Percentiles rank a stretch among this genome's conserved stretches.
Conservation (phyloP, 2,888 invertebrate genomes). For the Epirrita christyi region DNA sequence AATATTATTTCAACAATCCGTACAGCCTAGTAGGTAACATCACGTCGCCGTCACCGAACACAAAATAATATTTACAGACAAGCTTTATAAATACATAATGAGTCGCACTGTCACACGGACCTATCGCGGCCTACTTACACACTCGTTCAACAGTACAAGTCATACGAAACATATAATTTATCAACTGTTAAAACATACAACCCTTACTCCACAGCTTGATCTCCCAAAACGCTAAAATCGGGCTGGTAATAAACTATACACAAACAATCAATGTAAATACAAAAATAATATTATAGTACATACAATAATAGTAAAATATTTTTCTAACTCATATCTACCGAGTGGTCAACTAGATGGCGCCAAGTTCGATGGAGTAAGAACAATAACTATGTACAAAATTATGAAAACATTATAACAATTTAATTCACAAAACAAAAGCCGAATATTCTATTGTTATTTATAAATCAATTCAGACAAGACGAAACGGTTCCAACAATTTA, state of each 20-base stretch:
- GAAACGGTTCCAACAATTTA: constrained; percentile 33
- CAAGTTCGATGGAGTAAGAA: constrained; percentile 59
- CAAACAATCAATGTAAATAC: constrained; percentile 56
- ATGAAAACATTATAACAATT: constrained; percentile 50
- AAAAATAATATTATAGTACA: constrained; percentile 60
- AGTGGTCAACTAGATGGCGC: constrained; percentile 32
- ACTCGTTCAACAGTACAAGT: constrained; percentile 47
- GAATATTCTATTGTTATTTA: constrained; percentile 27
- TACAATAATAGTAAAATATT: constrained; percentile 58
- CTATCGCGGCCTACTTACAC: constrained; percentile 6
- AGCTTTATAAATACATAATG: constrained; percentile 50
- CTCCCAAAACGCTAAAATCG: constrained; percentile 39
- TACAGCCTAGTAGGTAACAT: constrained; percentile 64
- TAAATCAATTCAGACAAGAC: constrained; percentile 6
- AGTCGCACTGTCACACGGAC: constrained; percentile 46
- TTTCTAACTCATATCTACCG: constrained; percentile 43
- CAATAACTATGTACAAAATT: constrained; percentile 51
- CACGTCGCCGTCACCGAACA: constrained; percentile 52
- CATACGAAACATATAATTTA: constrained; percentile 50
- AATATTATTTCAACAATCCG: constrained; percentile 80
- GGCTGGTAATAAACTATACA: constrained; percentile 49
- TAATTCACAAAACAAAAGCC: constrained; percentile 42
- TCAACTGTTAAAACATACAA: constrained; percentile 53
- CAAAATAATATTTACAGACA: constrained; percentile 82
- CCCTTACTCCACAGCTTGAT: constrained; percentile 63